A percentile compares a stretch with the other conserved stretches of the same genome.
Evolutionary conservation across 2,113 vertebrate genomes (phyloP).

Genomic region (Monarcha castaneiventris): DNA sequence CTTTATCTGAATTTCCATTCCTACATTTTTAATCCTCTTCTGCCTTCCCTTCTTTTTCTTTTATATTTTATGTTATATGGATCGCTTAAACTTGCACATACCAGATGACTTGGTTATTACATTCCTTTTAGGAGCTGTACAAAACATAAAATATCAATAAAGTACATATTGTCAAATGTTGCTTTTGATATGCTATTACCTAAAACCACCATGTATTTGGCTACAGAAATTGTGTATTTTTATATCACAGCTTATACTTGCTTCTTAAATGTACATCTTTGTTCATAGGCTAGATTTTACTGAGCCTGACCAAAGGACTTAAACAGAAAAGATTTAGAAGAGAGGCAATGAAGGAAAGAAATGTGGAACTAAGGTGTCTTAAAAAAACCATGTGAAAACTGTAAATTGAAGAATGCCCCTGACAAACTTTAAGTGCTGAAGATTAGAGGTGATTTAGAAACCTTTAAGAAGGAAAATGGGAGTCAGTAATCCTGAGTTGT

Average conservation of each 20-base stretch:
- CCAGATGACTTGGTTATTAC: not conserved
- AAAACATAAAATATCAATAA: not conserved
- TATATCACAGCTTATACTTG: not conserved
- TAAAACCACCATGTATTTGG: not conserved
- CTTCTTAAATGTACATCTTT: not conserved
- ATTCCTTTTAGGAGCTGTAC: not conserved
- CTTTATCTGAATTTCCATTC: not conserved
- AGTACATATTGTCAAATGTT: not conserved
- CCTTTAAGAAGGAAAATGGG: not conserved
- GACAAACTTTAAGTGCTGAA: not conserved
- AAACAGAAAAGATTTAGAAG: not conserved
- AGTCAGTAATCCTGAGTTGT: not conserved
- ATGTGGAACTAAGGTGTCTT: not conserved
- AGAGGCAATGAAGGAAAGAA: not conserved
- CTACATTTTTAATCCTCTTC: not conserved
- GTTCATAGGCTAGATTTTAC: not conserved
- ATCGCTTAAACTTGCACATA: not conserved
- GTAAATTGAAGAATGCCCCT: not conserved
- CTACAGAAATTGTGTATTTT: not conserved
- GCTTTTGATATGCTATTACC: not conserved
- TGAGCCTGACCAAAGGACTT: not conserved
- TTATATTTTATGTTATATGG: not conserved
- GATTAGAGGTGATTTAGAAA: not conserved
- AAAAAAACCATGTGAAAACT: not conserved
- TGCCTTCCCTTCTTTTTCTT: not conserved